phyloP scores from a whole-genome alignment of 2,113 vertebrate genomes.

The Microcebus griseorufus region DNA sequence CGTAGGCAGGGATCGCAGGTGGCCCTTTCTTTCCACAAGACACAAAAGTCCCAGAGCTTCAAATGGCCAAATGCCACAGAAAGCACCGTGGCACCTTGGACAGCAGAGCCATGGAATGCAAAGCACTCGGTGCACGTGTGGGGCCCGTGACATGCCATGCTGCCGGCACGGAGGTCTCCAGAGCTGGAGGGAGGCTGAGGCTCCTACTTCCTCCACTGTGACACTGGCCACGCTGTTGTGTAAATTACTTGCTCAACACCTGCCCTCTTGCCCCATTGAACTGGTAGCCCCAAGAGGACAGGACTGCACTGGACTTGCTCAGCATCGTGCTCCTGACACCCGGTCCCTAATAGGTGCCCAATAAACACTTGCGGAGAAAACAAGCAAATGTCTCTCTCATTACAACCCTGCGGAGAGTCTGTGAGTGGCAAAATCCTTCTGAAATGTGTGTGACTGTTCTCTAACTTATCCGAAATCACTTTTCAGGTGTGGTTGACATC shows the following conservation, averaged over 20 bases:
- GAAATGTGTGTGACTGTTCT: neutral
- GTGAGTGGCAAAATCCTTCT: neutral
- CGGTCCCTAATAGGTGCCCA: neutral
- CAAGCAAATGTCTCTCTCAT: neutral
- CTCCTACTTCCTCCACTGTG: neutral
- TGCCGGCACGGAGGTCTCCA: neutral
- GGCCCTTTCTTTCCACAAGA: neutral
- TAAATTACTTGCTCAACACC: neutral
- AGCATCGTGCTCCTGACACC: neutral
- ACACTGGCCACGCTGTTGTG: neutral
- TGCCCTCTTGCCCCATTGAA: neutral
- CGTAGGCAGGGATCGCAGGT: neutral
- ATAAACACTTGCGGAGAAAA: neutral
- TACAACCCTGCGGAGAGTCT: neutral
- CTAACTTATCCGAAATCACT: neutral
- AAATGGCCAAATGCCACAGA: neutral
- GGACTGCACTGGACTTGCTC: neutral
- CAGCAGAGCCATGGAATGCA: neutral
- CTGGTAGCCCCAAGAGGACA: neutral
- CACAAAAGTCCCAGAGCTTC: neutral
- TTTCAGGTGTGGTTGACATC: neutral
- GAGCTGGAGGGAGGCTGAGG: neutral
- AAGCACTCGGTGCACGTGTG: neutral
- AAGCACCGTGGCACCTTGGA: neutral
- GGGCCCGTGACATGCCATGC: fast-evolving